These are phyloP conservation scores for Nephrotoma guestfalica DNA, from an alignment of 2,888 invertebrate genomes.

Conservation along the genomic window DNA sequence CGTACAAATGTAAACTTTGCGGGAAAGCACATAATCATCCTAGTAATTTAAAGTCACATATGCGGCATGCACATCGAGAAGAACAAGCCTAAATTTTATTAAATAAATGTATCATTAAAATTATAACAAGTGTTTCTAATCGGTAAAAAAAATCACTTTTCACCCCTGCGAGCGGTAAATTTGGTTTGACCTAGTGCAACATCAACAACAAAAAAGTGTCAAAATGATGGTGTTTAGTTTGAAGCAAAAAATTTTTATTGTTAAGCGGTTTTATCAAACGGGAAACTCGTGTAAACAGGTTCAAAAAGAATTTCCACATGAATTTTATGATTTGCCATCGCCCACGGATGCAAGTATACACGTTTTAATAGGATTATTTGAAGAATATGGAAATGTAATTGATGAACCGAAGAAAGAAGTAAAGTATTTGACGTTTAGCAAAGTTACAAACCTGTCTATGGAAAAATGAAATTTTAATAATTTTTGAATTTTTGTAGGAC, in stretches of 20 bases:
- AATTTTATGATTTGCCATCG: background rate
- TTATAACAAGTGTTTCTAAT: background rate
- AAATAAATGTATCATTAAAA: background rate
- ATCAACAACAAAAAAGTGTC: background rate
- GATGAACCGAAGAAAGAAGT: background rate
- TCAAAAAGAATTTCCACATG: background rate
- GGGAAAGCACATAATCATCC: background rate
- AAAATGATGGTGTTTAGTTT: background rate
- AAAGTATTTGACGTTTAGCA: background rate
- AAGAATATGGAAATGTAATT: background rate
- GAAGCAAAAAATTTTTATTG: slow-evolving; percentile 2
- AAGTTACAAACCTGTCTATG: background rate
- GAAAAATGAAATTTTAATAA: background rate
- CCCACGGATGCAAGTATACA: background rate
- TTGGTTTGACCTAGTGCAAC: background rate
- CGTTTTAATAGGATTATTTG: background rate
- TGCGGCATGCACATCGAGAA: slow-evolving; percentile 2
- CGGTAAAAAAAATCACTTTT: background rate
- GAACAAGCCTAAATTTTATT: background rate
- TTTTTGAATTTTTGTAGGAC: background rate
- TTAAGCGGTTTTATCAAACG: background rate
- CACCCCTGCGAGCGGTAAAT: background rate
- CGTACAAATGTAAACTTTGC: slow-evolving; percentile 1
- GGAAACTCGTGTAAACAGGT: background rate
- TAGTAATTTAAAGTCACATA: slow-evolving; percentile 1